These are phyloP conservation scores for Leptobrachium leishanense DNA, from an alignment of 2,113 vertebrate genomes.

Conservation along the genomic window DNA sequence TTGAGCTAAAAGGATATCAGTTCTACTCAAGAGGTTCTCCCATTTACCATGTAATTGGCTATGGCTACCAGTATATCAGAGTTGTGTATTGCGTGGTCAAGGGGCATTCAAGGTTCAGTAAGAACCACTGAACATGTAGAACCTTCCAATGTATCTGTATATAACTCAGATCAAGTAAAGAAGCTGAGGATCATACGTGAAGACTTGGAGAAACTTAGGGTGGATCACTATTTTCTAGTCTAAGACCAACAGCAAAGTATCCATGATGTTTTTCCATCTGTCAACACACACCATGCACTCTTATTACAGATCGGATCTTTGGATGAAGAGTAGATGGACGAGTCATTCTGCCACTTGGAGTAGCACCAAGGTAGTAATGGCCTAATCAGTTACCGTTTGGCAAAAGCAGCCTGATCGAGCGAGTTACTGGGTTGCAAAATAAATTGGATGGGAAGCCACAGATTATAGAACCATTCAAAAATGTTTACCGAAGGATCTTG, in stretches of 20 bases:
- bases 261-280: not conserved
- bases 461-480: constrained; percentile 61
- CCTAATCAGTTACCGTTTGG: constrained; percentile 4
- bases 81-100: too few relatives aligned
- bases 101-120: too few relatives aligned
- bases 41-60: too few relatives aligned
- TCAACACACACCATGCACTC: not conserved
- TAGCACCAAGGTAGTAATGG: not conserved
- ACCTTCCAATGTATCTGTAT: too few relatives aligned
- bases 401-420: constrained; percentile 6
- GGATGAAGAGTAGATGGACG: not conserved
- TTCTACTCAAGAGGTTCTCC: too few relatives aligned
- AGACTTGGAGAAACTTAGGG: not conserved
- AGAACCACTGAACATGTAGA: too few relatives aligned
- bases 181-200: not conserved
- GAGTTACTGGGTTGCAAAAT: constrained; percentile 55
- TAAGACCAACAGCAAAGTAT: not conserved
- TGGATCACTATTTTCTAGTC: not conserved
- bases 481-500: constrained; percentile 64
- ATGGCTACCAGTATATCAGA: too few relatives aligned
- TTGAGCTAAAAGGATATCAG: too few relatives aligned
- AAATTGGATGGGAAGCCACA: constrained; percentile 60
- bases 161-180: not conserved
- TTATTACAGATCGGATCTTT: not conserved
- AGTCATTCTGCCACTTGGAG: not conserved